Evolutionary conservation across 35 echinoderm and acorn worm species (phyloP), one percentile per base, ranked within the genome.

Genomic region (Apostichopus californicus): DNA sequence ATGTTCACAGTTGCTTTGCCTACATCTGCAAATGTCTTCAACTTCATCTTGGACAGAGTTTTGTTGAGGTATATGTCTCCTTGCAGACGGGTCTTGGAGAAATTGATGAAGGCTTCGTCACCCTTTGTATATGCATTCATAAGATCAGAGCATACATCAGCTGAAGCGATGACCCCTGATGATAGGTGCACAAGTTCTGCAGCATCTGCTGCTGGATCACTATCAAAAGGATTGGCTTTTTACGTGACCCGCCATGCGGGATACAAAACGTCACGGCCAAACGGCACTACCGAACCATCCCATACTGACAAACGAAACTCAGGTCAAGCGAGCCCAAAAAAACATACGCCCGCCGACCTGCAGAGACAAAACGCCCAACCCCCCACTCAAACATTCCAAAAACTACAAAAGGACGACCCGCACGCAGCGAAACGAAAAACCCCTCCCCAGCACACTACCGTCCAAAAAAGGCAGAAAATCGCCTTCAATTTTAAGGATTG

Each of bases 1-100:
- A n/a, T n/a, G n/a, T n/a, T n/a, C n/a, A n/a, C 86, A 25, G 58
- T 88, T 60, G 86, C 17, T 57, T 34, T 94, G 82, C 6, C 81
- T 20, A 90, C 78, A 77, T 54, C 79, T 70, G 73, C 24, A 78
- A 94, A 94, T 81, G 86, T 94, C 78, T 94, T 94, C 54, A 90
- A 64, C 20, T 90, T 94, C 86, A 90, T 22, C 46, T 20, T 86
- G 9, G 20, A 12, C 82, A 86, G 54, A 10, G 82, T 17, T 53
- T 86, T 86, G 26, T 57, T 80, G 77, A 88, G 77, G 82, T 86
- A 17, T 55, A 20, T 58, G 46, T 86, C 52, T 58, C 18, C 52
- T 59, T 26, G 56, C 11, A 86, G 83, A 9, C 83, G n/a, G 13
- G 11, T 54, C 34, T 86, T 54, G 56, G 53, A 21, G 22, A 86